Evolutionary conservation across 1,140 invertebrate species (phyloP).

Genomic region (Batillaria attramentaria): DNA sequence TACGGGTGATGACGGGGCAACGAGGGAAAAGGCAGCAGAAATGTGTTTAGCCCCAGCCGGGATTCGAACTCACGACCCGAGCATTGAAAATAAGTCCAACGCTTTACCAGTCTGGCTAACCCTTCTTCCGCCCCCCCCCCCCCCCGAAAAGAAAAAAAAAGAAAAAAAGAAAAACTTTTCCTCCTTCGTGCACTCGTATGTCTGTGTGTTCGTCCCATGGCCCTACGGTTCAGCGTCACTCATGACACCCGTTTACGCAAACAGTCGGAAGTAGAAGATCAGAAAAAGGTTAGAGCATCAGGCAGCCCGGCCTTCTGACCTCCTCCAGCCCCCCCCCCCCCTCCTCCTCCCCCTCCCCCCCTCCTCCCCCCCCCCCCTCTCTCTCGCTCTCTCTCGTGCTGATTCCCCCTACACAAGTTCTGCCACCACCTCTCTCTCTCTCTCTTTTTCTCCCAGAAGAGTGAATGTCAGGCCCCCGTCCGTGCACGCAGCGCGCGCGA

Average conservation of each 20-base stretch:
- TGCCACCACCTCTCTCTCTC: neutral
- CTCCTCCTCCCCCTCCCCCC: neutral
- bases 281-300: slow-evolving; percentile 19
- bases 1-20: too few relatives aligned
- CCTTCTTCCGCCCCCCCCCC: too few relatives aligned
- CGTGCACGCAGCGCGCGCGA: neutral
- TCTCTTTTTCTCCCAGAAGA: too few relatives aligned
- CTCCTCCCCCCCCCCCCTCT: neutral
- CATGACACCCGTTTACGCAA: neutral
- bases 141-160: neutral
- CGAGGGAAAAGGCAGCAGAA: too few relatives aligned
- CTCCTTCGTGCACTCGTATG: neutral
- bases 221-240: too few relatives aligned
- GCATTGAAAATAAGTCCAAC: too few relatives aligned
- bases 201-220: neutral
- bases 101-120: too few relatives aligned
- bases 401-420: neutral
- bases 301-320: neutral
- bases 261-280: neutral
- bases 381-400: too few relatives aligned
- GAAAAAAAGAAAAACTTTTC: neutral
- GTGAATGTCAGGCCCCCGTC: neutral
- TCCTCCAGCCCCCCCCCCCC: neutral
- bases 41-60: too few relatives aligned
- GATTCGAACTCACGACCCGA: too few relatives aligned